Conservation (phyloP, 2,113 vertebrate genomes). For the Scortum barcoo region DNA sequence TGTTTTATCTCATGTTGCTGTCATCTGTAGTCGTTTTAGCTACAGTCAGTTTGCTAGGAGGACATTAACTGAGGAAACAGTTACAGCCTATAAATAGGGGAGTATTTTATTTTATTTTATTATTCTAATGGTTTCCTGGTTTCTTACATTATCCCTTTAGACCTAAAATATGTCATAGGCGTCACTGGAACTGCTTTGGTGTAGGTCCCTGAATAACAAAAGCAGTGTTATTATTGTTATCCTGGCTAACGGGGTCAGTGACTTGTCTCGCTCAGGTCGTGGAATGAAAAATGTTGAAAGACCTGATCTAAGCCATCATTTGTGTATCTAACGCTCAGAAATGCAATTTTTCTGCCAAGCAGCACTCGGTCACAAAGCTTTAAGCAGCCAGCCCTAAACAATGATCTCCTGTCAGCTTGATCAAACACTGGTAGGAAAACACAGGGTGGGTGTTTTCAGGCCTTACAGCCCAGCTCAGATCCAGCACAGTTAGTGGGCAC, state of each 20-base stretch:
- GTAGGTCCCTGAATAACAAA: conserved; percentile 32
- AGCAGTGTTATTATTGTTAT: conserved; percentile 34
- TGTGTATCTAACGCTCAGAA: conserved; percentile 66
- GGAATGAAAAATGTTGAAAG: conserved; percentile 53
- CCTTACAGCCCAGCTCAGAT: conserved; percentile 30
- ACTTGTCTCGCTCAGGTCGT: conserved; percentile 41
- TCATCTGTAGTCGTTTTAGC: neutral
- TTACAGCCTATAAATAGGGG: neutral
- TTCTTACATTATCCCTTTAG: neutral
- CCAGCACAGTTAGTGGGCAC: neutral
- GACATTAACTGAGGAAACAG: neutral
- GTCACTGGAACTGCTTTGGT: conserved; percentile 5
- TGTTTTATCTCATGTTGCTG: neutral
- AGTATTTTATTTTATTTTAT: neutral
- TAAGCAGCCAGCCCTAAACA: conserved; percentile 55
- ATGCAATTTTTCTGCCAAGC: conserved; percentile 59
- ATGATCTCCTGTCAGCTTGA: conserved; percentile 66
- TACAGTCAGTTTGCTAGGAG: neutral
- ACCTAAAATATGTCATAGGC: conserved; percentile 9
- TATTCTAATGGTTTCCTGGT: neutral
- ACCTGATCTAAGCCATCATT: conserved; percentile 53
- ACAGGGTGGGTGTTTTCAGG: conserved; percentile 55
- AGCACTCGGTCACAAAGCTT: conserved; percentile 44
- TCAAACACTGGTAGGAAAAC: conserved; percentile 64
- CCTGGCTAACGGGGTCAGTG: conserved; percentile 34